phyloP scores from a whole-genome alignment of 2,888 invertebrate species.

The Globia sparganii region DNA sequence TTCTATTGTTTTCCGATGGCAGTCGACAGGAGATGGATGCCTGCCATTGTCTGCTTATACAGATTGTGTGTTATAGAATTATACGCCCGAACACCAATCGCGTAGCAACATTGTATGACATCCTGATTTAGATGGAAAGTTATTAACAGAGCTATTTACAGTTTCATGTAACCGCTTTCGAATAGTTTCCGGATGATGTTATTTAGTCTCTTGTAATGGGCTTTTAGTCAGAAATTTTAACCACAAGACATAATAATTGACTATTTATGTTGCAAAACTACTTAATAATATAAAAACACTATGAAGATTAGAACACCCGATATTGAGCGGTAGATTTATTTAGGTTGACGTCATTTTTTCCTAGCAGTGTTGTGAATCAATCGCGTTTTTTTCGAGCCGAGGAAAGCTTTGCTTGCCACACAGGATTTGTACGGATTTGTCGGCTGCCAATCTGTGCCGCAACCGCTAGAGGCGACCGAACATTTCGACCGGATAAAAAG shows the following conservation, averaged over 20 bases:
- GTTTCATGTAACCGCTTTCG: constrained; percentile 1
- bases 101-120: constrained; percentile 47
- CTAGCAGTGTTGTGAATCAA: constrained; percentile 78
- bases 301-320: constrained; percentile 12
- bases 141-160: constrained; percentile 35
- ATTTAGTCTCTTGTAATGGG: not conserved
- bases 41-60: constrained; percentile 70
- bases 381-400: constrained; percentile 80
- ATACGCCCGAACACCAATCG: constrained; percentile 49
- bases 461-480: constrained; percentile 81
- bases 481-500: constrained; percentile 84
- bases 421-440: constrained; percentile 87
- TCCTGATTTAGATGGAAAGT: constrained; percentile 48
- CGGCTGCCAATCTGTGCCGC: constrained; percentile 83
- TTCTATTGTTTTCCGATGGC: constrained; percentile 84
- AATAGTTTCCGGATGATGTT: constrained; percentile 27
- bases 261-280: not conserved
- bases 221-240: not conserved
- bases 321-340: constrained; percentile 24
- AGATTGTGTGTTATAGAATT: constrained; percentile 56
- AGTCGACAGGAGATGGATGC: constrained; percentile 79
- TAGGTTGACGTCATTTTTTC: constrained; percentile 53
- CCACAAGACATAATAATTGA: not conserved
- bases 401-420: constrained; percentile 74
- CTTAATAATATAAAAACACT: not conserved